Base-by-base conservation (phyloP, 2,888 invertebrate species). In the Watsonalla binaria region DNA sequence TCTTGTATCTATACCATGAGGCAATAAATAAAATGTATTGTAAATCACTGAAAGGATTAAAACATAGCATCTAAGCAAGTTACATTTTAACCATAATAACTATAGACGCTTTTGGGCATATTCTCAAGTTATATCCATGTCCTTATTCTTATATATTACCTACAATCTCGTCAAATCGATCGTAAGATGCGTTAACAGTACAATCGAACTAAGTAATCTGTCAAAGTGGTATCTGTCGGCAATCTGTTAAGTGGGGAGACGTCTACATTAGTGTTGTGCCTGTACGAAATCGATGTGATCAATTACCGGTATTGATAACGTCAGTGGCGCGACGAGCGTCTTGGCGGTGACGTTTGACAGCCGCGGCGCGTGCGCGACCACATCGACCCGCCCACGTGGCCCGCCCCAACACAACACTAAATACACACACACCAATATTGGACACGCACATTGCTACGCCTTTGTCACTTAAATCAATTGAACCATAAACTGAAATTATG, bases 321-420 rank as follows among this genome's bases (percentile, higher is more conserved):
- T 63, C 63, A 66, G 57, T 52, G 57, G 56, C 57, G 62, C 54
- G 61, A 62, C 65, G 59, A 51, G 45, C 51, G 54, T 58, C 57
- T 54, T 59, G 55, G 56, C 62, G 63, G 61, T 76, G 82, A 80
- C 79, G 76, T 77, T 74, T 76, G 72, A 65, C 68, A 67, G 69
- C 33, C 60, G 54, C 54, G 52, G 78, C 86, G 84, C 84, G 70
- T 66, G 86, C 88, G 87, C 81, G 74, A 64, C 66, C 57, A 46
- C 70, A 89, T 89, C 90, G 88, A 89, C 85, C 88, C 72, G 76
- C 78, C 80, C 83, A 86, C 86, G 85, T 86, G 86, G 77, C 68
- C 65, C 74, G 70, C 70, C 74, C 78, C 72, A 78, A 74, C 72
- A 76, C 70, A 14, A 34, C 35, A 49, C 48, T 47, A 50, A 59